Evolutionary conservation across 2,797 vertebrate genomes (phyloP).

Genomic region (Hirundo rustica): DNA sequence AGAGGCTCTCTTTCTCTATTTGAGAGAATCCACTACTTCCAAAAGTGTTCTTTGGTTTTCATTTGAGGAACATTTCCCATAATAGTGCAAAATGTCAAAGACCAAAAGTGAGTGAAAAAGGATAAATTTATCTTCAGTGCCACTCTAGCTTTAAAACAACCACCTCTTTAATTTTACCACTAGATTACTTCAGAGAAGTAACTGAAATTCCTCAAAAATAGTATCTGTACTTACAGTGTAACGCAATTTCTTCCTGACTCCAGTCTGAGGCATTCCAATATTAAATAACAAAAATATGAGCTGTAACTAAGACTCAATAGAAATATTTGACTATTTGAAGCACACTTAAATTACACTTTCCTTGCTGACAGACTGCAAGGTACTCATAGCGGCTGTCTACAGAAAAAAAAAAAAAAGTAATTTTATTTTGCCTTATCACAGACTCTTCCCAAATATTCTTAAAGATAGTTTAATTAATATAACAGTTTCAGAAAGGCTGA

Average conservation of each 20-base stretch:
- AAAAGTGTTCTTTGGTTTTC: background rate
- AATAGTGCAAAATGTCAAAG: background rate
- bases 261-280: background rate
- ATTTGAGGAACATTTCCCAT: background rate
- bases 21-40: background rate
- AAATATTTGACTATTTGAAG: background rate
- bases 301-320: background rate
- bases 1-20: background rate
- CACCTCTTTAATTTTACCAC: background rate
- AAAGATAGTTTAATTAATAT: background rate
- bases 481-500: background rate
- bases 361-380: background rate
- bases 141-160: background rate
- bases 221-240: background rate
- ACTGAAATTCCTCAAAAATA: background rate
- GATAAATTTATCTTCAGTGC: background rate
- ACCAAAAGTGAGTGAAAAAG: background rate
- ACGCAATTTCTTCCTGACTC: background rate
- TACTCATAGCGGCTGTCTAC: background rate
- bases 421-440: background rate
- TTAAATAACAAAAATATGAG: background rate
- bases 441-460: background rate
- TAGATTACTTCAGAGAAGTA: background rate
- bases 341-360: background rate
- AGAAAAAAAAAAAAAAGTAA: background rate